Evolutionary conservation across 1,140 invertebrate species (phyloP).

Genomic region (Drosophila ercepeae): DNA sequence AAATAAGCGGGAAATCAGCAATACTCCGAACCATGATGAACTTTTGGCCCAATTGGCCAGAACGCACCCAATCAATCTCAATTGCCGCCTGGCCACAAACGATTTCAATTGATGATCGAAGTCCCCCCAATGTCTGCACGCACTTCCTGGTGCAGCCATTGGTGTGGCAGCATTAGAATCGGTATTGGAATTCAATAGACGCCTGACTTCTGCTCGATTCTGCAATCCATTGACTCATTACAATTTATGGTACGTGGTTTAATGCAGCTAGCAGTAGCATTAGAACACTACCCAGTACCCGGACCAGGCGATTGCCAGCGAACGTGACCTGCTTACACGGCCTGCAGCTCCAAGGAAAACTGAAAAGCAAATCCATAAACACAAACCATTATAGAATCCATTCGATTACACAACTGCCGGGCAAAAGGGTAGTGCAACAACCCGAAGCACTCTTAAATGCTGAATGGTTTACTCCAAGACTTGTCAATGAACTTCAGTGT

Average conservation of each 20-base stretch:
- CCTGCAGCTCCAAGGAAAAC: not conserved
- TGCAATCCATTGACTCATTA: slow-evolving; percentile 29
- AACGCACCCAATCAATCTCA: slow-evolving; percentile 53
- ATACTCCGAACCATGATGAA: slow-evolving; percentile 31
- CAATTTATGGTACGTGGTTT: slow-evolving; percentile 62
- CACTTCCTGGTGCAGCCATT: slow-evolving; percentile 69
- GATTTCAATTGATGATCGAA: slow-evolving; percentile 61
- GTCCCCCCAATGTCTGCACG: slow-evolving; percentile 50
- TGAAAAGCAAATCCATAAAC: not conserved
- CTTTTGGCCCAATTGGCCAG: slow-evolving; percentile 66
- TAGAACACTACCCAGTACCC: slow-evolving; percentile 39
- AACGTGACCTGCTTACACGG: slow-evolving; percentile 38
- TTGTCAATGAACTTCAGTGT: slow-evolving; percentile 60
- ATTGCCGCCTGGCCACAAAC: slow-evolving; percentile 60
- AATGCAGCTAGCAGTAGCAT: slow-evolving; percentile 55
- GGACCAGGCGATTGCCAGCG: slow-evolving; percentile 16
- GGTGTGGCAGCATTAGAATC: not conserved
- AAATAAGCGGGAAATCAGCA: not conserved
- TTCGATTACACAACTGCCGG: slow-evolving; percentile 5
- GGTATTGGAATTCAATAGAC: slow-evolving; percentile 73
- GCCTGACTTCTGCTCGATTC: slow-evolving; percentile 33
- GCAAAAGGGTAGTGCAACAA: slow-evolving; percentile 41
- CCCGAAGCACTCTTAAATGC: slow-evolving; percentile 13
- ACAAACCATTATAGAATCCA: not conserved
- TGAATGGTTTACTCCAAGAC: slow-evolving; percentile 25